Evolutionary conservation across 2,113 vertebrate species (phyloP).

Genomic region (Prionailurus viverrinus): DNA sequence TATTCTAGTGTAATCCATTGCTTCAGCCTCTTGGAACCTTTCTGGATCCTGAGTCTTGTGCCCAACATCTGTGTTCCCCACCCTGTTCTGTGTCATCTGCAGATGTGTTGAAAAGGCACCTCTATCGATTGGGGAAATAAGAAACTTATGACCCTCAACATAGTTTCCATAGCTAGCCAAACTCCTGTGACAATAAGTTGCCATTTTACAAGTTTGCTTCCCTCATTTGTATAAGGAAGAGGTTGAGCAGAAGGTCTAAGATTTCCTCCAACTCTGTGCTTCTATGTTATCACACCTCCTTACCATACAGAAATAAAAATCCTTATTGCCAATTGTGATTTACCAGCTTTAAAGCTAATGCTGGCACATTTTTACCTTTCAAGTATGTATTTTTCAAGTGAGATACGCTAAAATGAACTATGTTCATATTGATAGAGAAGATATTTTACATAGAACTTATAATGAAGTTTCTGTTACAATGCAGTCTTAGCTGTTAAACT

Average conservation of each 20-base stretch:
- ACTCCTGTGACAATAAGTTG: not conserved
- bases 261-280: not conserved
- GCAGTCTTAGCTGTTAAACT: constrained; percentile 26
- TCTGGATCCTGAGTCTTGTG: not conserved
- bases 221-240: not conserved
- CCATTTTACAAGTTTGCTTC: not conserved
- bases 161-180: not conserved
- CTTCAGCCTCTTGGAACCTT: not conserved
- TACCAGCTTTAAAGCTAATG: not conserved
- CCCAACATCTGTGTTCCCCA: not conserved
- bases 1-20: not conserved
- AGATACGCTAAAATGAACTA: not conserved
- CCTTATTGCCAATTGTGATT: not conserved
- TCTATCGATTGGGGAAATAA: not conserved
- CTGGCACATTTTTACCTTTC: not conserved
- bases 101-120: not conserved
- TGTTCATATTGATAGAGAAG: not conserved
- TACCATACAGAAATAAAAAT: constrained; percentile 33
- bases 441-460: not conserved
- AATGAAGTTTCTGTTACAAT: not conserved
- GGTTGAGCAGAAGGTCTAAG: not conserved
- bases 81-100: not conserved
- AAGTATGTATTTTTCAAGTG: not conserved
- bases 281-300: not conserved
- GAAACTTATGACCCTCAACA: not conserved